A percentile compares a stretch with the other conserved stretches of the same genome.
Evolutionary conservation across 2,113 vertebrate species (phyloP).

Genomic region (Bothrops jararaca): DNA sequence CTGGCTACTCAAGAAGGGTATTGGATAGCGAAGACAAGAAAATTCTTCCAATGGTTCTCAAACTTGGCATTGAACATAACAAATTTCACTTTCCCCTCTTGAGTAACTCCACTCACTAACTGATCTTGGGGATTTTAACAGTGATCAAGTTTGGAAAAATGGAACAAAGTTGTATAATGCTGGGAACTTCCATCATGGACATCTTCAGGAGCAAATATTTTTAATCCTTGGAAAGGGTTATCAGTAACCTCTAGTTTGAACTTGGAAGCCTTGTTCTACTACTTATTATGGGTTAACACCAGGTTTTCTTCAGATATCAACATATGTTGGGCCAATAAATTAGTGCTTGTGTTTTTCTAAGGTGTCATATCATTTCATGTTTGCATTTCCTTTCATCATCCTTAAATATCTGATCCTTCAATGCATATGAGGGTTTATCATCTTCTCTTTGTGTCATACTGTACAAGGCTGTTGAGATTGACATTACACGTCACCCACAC

Average conservation of each 20-base stretch:
- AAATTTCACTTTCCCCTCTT: neutral
- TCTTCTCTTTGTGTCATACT: neutral
- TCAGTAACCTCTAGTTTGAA: neutral
- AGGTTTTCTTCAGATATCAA: neutral
- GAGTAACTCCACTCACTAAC: neutral
- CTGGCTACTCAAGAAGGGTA: neutral
- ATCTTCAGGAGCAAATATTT: neutral
- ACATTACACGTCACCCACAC: neutral
- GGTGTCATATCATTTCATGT: neutral
- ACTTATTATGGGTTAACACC: neutral
- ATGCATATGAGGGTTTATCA: neutral
- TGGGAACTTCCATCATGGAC: neutral
- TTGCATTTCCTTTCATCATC: neutral
- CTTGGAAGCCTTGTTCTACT: neutral
- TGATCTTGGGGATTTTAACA: neutral
- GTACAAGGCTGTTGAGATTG: neutral
- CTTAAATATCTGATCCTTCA: neutral
- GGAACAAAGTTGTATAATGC: neutral
- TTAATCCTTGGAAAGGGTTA: neutral
- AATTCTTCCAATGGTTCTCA: neutral
- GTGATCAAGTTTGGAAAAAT: neutral
- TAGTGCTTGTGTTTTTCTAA: neutral
- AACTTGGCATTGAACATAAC: neutral
- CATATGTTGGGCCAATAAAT: neutral
- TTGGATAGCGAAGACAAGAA: neutral